Evolutionary conservation across 2,797 vertebrate species (phyloP), one percentile per base, ranked within the genome.

Genomic region (Fundulus diaphanus): DNA sequence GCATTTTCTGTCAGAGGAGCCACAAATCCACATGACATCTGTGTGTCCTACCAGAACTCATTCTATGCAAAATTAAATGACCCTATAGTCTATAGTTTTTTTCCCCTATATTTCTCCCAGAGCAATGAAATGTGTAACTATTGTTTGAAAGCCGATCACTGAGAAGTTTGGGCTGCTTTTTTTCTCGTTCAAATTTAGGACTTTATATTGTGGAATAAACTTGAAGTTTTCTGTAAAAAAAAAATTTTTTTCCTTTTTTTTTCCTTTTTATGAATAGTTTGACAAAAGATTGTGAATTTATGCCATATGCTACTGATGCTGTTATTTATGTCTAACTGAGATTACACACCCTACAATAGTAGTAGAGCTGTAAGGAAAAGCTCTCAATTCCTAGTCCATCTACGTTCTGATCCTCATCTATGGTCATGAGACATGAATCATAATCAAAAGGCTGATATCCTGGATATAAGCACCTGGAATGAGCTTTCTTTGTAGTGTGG

Each of bases 1-100:
- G 16, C 44, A 37, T 20, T 71, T 71, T 57, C 51, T 57, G 35
- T 71, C 16, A 54, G n/a, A 57, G n/a, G 52, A 71, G 40, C 52
- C 27, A 29, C 22, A 27, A 24, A 27, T 15, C 9, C 24, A 27
- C 18, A 16, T 29, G 51, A 42, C 52, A 51, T 12, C 15, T n/a
- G 6, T 31, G 70, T 71, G 57, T 57, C 18, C 16, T 11, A 27
- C 6, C 52, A 44, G 35, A 20, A 56, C 35, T 20, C 33, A 22
- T 59, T 59, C 29, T 31, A 5, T 57, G 15, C 6, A 13, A 22
- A 31, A 35, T 13, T 35, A 9, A 70, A 68, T 9, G 5, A 5
- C 13, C 3, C 27, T 20, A 3, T 27, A n/a, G n/a, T 11, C n/a
- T 13, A 46, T 22, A 1, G 6, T 1, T 6, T 49, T 20, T 51